These are phyloP conservation scores for Vanacampus margaritifer DNA, from an alignment of 2,113 vertebrate genomes.

Conservation along the genomic window DNA sequence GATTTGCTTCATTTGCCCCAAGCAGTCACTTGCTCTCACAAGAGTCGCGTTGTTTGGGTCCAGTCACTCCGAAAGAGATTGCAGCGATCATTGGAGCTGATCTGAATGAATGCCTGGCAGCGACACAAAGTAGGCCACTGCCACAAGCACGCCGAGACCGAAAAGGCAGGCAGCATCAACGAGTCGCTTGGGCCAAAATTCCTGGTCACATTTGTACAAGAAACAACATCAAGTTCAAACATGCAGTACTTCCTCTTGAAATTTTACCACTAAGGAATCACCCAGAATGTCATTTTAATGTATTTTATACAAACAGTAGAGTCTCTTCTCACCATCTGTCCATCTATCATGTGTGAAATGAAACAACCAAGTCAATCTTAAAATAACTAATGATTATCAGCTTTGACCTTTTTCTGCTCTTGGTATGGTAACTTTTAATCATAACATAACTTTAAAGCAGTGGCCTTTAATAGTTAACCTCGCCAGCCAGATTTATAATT, in stretches of 20 bases:
- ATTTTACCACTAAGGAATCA: background rate
- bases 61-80: constrained; percentile 41
- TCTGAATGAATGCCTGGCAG: constrained; percentile 48
- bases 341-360: background rate
- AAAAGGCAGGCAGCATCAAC: constrained; percentile 24
- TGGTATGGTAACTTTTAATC: too few species aligned
- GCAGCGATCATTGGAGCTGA: constrained; percentile 37
- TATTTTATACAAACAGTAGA: too few species aligned
- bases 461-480: too few species aligned
- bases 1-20: constrained; percentile 8
- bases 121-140: constrained; percentile 46
- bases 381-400: too few species aligned
- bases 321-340: background rate
- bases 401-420: too few species aligned
- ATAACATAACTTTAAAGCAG: too few species aligned
- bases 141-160: constrained; percentile 21
- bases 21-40: constrained; percentile 28
- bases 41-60: constrained; percentile 36
- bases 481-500: too few species aligned
- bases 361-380: too few species aligned
- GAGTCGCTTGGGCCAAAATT: constrained; percentile 40
- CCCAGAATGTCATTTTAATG: too few species aligned
- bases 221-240: background rate
- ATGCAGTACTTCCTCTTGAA: background rate
- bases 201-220: constrained; percentile 12